Conservation (phyloP, 2,113 vertebrate species). For the Tursiops truncatus region DNA sequence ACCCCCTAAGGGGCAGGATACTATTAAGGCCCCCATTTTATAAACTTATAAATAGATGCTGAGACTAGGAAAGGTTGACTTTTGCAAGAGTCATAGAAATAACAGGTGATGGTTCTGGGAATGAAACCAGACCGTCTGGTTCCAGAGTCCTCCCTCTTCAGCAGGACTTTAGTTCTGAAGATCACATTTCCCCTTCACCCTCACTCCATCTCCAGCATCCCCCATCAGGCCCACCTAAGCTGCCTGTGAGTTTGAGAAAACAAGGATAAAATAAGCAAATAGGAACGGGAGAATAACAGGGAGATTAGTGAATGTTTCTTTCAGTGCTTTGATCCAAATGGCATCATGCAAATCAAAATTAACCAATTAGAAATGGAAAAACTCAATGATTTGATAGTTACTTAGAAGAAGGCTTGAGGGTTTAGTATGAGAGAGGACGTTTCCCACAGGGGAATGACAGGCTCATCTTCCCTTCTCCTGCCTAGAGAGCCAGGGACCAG, state of each 20-base stretch:
- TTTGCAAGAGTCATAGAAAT: not conserved
- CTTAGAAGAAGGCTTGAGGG: not conserved
- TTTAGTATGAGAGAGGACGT: not conserved
- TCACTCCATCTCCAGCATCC: not conserved
- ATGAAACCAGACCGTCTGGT: not conserved
- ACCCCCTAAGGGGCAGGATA: not conserved
- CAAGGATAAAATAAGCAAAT: not conserved
- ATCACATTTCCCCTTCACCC: not conserved
- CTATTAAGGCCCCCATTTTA: not conserved
- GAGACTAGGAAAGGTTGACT: not conserved
- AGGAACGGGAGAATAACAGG: not conserved
- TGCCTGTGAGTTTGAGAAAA: not conserved
- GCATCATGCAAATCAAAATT: not conserved
- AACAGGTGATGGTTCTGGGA: not conserved
- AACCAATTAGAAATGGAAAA: not conserved
- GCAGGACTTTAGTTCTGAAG: not conserved
- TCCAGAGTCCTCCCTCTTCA: not conserved
- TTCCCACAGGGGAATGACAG: not conserved
- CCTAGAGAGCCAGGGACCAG: not conserved
- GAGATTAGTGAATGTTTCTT: not conserved
- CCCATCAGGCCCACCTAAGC: not conserved
- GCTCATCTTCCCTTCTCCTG: not conserved
- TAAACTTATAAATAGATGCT: not conserved
- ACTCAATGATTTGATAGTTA: not conserved
- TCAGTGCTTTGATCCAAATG: not conserved